Evolutionary conservation across 1,140 invertebrate genomes (phyloP).

Genomic region (Orius insidiosus): DNA sequence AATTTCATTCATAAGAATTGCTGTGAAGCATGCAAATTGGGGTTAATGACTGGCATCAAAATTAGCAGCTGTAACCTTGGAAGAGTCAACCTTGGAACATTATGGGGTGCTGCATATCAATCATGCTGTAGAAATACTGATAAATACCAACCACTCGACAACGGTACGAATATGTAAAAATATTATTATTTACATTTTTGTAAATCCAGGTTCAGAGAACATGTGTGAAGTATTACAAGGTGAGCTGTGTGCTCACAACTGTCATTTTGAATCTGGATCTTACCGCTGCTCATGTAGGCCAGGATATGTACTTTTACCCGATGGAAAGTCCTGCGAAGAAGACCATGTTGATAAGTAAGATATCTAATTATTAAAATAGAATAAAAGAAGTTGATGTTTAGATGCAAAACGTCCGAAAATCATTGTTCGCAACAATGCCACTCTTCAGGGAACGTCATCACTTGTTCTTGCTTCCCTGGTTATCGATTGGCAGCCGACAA

Average conservation of each 20-base stretch:
- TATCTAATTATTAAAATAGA: too few relatives aligned
- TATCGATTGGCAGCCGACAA: slow-evolving; percentile 30
- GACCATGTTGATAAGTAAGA: slow-evolving; percentile 8
- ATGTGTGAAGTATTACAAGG: slow-evolving; percentile 44
- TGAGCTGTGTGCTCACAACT: slow-evolving; percentile 54
- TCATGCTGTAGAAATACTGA: slow-evolving; percentile 24
- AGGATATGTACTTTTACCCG: slow-evolving; percentile 47
- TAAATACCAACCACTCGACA: not conserved
- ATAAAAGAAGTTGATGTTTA: too few relatives aligned
- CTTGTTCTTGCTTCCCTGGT: slow-evolving; percentile 35
- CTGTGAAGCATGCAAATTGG: slow-evolving; percentile 30
- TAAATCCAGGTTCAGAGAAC: slow-evolving; percentile 18
- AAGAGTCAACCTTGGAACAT: slow-evolving; percentile 24
- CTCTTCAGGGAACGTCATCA: slow-evolving; percentile 29
- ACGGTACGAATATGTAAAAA: not conserved
- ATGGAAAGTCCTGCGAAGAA: slow-evolving; percentile 40
- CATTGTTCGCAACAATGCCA: slow-evolving; percentile 36
- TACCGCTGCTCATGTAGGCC: slow-evolving; percentile 54
- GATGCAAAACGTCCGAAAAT: slow-evolving; percentile 25
- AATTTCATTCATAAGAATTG: slow-evolving; percentile 24
- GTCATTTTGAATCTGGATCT: slow-evolving; percentile 41
- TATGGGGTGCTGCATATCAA: slow-evolving; percentile 27
- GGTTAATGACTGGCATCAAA: slow-evolving; percentile 25
- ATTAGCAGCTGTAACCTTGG: slow-evolving; percentile 25
- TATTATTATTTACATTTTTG: slow-evolving; percentile 8